These are phyloP conservation scores for Cotesia glomerata DNA, from an alignment of 1,140 invertebrate species.

Conservation along the genomic window DNA sequence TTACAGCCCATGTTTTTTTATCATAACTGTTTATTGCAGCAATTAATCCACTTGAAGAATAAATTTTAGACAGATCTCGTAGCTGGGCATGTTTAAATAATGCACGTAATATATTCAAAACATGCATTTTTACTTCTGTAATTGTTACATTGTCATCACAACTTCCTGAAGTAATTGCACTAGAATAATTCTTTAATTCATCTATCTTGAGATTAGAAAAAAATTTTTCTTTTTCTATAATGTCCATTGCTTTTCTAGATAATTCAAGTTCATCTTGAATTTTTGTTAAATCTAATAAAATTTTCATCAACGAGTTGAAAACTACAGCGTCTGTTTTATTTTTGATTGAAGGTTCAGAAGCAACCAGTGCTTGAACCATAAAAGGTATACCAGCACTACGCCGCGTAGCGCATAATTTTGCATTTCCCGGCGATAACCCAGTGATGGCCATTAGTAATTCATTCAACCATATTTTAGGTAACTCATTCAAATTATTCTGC, in stretches of 20 bases:
- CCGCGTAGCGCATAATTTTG: constrained; percentile 78
- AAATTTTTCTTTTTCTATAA: constrained; percentile 42
- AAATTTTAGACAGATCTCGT: constrained; percentile 74
- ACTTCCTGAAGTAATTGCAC: constrained; percentile 6
- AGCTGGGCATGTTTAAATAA: constrained; percentile 80
- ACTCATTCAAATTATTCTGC: constrained; percentile 62
- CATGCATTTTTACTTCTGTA: constrained; percentile 74
- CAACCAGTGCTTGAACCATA: constrained; percentile 82
- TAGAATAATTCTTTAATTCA: constrained; percentile 26
- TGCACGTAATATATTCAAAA: constrained; percentile 84
- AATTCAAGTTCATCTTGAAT: constrained; percentile 40
- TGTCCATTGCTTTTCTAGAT: constrained; percentile 31
- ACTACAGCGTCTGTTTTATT: constrained; percentile 61
- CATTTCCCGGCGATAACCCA: constrained; percentile 57
- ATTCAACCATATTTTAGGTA: constrained; percentile 76
- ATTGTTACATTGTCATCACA: constrained; percentile 29
- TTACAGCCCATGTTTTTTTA: constrained; percentile 79
- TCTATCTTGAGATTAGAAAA: constrained; percentile 40
- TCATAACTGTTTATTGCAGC: constrained; percentile 79
- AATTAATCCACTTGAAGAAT: constrained; percentile 75
- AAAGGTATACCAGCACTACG: constrained; percentile 91
- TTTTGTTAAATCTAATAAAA: constrained; percentile 50
- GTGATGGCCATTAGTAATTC: constrained; percentile 71
- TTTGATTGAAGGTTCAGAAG: constrained; percentile 68
- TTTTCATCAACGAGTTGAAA: constrained; percentile 70